These are phyloP conservation scores for Apamea epomidion DNA, from an alignment of 2,888 invertebrate species.

Conservation along the genomic window DNA sequence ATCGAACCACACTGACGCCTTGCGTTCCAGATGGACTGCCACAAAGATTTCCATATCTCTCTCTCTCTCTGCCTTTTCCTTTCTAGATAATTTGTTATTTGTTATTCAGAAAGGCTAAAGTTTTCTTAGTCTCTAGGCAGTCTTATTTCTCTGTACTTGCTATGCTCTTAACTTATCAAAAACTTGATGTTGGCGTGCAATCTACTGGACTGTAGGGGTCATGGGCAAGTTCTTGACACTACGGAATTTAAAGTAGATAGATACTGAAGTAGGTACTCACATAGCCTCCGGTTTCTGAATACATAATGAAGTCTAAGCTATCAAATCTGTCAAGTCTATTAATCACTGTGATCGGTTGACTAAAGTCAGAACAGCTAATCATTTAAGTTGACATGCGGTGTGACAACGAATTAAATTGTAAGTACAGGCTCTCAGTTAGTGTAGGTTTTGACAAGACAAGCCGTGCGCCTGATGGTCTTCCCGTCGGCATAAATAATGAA, in stretches of 20 bases:
- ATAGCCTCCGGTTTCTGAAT: constrained; percentile 28
- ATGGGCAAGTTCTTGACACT: constrained; percentile 30
- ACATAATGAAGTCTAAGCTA: constrained; percentile 25
- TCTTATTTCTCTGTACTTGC: neutral
- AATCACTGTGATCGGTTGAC: constrained; percentile 23
- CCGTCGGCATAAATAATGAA: neutral
- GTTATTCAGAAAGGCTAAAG: neutral
- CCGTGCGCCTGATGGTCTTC: neutral
- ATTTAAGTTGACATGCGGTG: constrained; percentile 24
- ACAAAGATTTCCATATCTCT: neutral
- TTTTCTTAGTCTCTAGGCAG: neutral
- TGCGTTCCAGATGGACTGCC: neutral
- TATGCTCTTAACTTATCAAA: neutral
- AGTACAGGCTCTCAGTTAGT: neutral
- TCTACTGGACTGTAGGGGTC: neutral
- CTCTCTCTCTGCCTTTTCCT: neutral
- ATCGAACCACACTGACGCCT: neutral
- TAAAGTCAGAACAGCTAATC: constrained; percentile 4
- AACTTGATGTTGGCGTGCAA: neutral
- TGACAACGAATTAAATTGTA: constrained; percentile 11
- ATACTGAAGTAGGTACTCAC: constrained; percentile 11
- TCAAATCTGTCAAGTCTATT: constrained; percentile 42
- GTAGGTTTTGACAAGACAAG: neutral
- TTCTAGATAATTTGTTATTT: neutral
- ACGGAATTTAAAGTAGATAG: constrained; percentile 7